These are phyloP conservation scores for Cyanoliseus patagonus DNA, from an alignment of 2,113 vertebrate species.

Conservation along the genomic window DNA sequence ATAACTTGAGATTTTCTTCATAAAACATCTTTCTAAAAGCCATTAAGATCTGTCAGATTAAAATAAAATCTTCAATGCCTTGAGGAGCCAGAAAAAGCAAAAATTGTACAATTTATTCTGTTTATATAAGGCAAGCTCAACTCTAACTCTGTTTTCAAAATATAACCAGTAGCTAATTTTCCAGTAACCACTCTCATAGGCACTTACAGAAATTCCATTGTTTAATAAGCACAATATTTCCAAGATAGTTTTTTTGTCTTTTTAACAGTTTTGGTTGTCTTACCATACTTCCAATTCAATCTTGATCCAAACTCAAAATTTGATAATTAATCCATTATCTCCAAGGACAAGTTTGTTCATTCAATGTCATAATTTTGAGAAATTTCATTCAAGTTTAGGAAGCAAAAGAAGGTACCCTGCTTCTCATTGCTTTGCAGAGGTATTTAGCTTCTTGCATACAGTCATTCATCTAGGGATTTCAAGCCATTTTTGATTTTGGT, in stretches of 20 bases:
- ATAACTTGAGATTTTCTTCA: conserved; percentile 50
- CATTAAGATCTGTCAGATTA: conserved; percentile 47
- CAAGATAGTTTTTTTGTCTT: background rate
- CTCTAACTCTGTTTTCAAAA: background rate
- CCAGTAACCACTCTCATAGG: background rate
- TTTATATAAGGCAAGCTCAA: conserved; percentile 1
- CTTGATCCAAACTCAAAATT: background rate
- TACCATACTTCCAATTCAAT: background rate
- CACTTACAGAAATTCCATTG: background rate
- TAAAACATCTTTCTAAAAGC: conserved; percentile 38
- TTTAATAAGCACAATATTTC: background rate
- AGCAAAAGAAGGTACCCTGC: background rate
- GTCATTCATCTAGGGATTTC: background rate
- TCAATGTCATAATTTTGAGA: background rate
- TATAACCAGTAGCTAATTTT: background rate
- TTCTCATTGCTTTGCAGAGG: background rate
- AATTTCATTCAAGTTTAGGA: background rate
- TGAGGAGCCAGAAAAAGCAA: conserved; percentile 5
- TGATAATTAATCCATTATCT: background rate
- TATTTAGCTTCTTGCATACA: background rate
- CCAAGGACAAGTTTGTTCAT: background rate
- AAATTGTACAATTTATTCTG: background rate
- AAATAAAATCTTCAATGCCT: conserved; percentile 39
- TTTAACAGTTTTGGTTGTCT: background rate
- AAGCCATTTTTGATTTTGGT: background rate